Percentiles rank a stretch among this genome's conserved stretches.
Conservation (phyloP, 2,113 vertebrate genomes). For the Xenotilapia caudafasciata region DNA sequence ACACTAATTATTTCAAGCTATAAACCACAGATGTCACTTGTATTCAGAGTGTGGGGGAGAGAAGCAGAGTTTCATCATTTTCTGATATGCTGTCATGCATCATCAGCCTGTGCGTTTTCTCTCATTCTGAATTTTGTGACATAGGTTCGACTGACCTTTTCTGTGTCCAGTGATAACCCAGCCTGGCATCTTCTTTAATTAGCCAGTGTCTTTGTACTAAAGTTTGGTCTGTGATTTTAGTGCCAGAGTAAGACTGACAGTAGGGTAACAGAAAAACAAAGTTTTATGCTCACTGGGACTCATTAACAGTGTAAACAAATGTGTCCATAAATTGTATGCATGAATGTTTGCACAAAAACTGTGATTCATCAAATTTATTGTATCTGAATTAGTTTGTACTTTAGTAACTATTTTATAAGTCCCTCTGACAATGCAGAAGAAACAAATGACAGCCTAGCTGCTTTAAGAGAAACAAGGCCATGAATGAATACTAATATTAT, state of each 20-base stretch:
- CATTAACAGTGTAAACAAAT: background rate
- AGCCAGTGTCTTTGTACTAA: background rate
- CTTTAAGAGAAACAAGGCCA: background rate
- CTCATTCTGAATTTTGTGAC: background rate
- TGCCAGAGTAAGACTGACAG: background rate
- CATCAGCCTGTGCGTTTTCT: background rate
- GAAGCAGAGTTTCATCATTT: background rate
- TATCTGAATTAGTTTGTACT: background rate
- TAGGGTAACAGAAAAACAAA: background rate
- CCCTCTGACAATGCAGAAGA: background rate
- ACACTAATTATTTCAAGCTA: conserved; percentile 9
- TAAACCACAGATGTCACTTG: background rate
- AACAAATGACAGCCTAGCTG: background rate
- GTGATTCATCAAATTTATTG: background rate
- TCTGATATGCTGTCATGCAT: background rate
- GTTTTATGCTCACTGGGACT: background rate
- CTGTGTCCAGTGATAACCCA: background rate
- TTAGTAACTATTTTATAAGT: background rate
- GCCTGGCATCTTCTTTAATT: background rate
- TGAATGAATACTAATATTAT: background rate
- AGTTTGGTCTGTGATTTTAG: background rate
- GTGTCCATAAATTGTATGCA: background rate
- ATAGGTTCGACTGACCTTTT: background rate
- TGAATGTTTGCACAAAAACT: background rate
- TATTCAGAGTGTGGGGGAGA: background rate